Base-by-base conservation (phyloP, 2,113 vertebrate genomes). In the Promerops cafer region DNA sequence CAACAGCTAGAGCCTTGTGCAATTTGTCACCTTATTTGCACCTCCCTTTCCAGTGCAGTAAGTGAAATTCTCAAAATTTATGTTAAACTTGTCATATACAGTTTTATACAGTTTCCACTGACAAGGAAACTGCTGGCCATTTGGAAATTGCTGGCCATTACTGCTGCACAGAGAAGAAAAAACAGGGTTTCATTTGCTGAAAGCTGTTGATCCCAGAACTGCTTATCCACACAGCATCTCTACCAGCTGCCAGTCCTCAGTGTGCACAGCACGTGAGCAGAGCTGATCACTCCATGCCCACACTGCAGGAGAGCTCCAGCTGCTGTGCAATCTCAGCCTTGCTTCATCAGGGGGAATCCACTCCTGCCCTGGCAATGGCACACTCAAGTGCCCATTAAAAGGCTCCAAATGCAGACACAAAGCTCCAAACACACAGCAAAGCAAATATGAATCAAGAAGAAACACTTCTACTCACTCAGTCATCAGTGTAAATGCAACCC, bases 21-120 rank as follows among this genome's bases (percentile, higher is more conserved):
- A 57, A 60, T 98, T 81, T 98, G 95, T 68, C 97, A 98, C 96
- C 64, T 98, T 81, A 97, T 94, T n/a, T 98, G 97, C 17, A 96
- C 97, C 19, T 8, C 78, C 33, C 94, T 98, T 94, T 97, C 97
- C 54, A 90, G 97, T 88, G 72, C 94, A 37, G 91, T 97, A 71
- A 89, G 95, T 39, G 94, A 63, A 72, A 92, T 96, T 72, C 95
- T 97, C 19, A 88, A 97, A 42, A 83, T 97, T 47, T 65, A 96
- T 44, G 87, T 97, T 56, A 66, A 96, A 66, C 97, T 95, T 13
- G 72, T 97, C 82, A 93, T 97, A 45, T 74, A 96, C 33, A 96
- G 33, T 61, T 81, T 71, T 97, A 49, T 89, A 96, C 42, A 97
- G 22, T 66, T 82, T 86, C 61, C 35, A 83, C 31, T 42, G 40